Conservation (phyloP, 1,140 invertebrate species). For the Leptopilina clavipes region DNA sequence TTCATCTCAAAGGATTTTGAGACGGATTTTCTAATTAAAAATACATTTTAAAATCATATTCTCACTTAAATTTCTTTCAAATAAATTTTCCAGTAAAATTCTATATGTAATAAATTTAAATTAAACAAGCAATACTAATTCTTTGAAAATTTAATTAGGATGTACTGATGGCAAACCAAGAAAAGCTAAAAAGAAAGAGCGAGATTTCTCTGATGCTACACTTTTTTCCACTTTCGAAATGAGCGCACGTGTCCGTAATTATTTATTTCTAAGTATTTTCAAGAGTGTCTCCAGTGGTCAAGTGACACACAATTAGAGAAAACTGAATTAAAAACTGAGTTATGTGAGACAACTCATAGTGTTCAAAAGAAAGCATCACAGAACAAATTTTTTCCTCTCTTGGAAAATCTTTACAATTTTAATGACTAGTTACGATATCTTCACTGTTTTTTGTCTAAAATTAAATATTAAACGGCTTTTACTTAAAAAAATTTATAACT, state of each 20-base stretch:
- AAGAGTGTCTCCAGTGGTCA: not conserved
- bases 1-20: too few relatives aligned
- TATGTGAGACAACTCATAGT: not conserved
- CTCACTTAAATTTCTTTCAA: too few relatives aligned
- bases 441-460: too few relatives aligned
- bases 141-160: not conserved
- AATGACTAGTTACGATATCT: too few relatives aligned
- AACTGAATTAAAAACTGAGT: not conserved
- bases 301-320: not conserved
- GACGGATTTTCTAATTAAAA: too few relatives aligned
- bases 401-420: too few relatives aligned
- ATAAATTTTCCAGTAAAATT: too few relatives aligned
- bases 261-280: conserved; percentile 23
- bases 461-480: too few relatives aligned
- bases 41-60: too few relatives aligned
- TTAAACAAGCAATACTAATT: too few relatives aligned
- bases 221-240: conserved; percentile 31
- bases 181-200: conserved; percentile 35
- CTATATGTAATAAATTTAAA: too few relatives aligned
- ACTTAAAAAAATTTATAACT: too few relatives aligned
- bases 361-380: not conserved
- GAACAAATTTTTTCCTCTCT: not conserved
- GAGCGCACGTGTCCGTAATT: not conserved
- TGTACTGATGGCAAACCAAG: conserved; percentile 5
- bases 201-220: conserved; percentile 44